phyloP scores from a whole-genome alignment of 2,797 vertebrate genomes.

The Epinephelus awoara region DNA sequence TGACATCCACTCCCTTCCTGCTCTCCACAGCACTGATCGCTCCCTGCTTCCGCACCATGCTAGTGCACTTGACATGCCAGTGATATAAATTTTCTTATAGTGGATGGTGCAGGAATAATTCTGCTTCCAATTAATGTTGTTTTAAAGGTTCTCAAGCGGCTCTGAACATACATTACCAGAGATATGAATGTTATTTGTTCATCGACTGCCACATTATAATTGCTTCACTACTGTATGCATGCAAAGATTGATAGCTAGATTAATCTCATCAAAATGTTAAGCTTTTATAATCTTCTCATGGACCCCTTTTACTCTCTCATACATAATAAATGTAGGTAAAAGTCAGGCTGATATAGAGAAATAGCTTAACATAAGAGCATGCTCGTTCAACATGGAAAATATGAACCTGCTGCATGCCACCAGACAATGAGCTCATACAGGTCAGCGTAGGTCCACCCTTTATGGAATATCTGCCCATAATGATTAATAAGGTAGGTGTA shows the following conservation, averaged over 20 bases:
- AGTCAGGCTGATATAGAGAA: slow-evolving; percentile 64
- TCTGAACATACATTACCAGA: slow-evolving; percentile 8
- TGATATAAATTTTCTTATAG: slow-evolving; percentile 35
- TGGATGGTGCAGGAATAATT: slow-evolving; percentile 13
- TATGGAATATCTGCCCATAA: slow-evolving; percentile 79
- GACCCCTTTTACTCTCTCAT: slow-evolving; percentile 77
- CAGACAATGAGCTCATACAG: slow-evolving; percentile 72
- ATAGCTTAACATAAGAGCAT: slow-evolving; percentile 55
- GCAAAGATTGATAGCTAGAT: slow-evolving; percentile 74
- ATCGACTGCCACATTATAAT: slow-evolving; percentile 54
- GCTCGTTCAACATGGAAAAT: slow-evolving; percentile 41
- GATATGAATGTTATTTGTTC: slow-evolving; percentile 64
- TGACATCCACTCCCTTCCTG: slow-evolving; percentile 74
- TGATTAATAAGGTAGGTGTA: slow-evolving; percentile 80
- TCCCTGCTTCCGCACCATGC: not conserved
- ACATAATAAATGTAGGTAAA: slow-evolving; percentile 80
- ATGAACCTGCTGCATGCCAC: slow-evolving; percentile 57
- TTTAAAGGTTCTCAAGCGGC: slow-evolving; percentile 6
- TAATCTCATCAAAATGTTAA: slow-evolving; percentile 83
- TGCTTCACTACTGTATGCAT: slow-evolving; percentile 56
- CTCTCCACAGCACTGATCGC: slow-evolving; percentile 68
- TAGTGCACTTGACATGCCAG: slow-evolving; percentile 29
- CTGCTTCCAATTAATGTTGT: slow-evolving; percentile 29
- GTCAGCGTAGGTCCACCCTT: slow-evolving; percentile 70
- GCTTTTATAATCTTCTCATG: slow-evolving; percentile 81